Conservation (phyloP, 1,140 invertebrate genomes). For the Aphis craccivora region DNA sequence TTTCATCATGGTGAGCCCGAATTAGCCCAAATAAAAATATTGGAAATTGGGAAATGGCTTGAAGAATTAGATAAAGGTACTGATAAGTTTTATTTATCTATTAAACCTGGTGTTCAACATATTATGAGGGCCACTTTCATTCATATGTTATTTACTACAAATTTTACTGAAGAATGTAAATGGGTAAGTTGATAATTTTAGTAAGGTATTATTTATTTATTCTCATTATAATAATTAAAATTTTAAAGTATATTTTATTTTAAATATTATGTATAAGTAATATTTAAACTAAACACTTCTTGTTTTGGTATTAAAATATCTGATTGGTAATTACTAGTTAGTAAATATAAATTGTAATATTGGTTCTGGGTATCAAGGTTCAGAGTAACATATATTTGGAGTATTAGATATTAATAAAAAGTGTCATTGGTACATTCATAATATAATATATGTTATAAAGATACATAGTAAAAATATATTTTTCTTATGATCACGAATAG, state of each 20-base stretch:
- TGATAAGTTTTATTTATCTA: slow-evolving; percentile 49
- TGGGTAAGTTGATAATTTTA: slow-evolving; percentile 8
- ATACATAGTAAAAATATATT: background rate
- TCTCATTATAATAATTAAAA: background rate
- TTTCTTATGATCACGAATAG: background rate
- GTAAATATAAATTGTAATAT: too few relatives aligned
- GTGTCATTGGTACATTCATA: too few relatives aligned
- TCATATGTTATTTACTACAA: slow-evolving; percentile 50
- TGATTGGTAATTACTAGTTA: too few relatives aligned
- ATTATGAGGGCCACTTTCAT: slow-evolving; percentile 24
- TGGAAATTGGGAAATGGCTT: slow-evolving; percentile 51
- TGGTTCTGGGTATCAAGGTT: too few relatives aligned
- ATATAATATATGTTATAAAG: too few relatives aligned
- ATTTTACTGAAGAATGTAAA: slow-evolving; percentile 16
- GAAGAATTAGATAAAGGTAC: slow-evolving; percentile 46
- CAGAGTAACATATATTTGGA: too few relatives aligned
- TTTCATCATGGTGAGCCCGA: background rate
- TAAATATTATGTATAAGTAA: background rate
- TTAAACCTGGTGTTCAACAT: slow-evolving; percentile 42
- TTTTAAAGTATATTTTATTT: background rate
- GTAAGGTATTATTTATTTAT: background rate
- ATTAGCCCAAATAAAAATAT: slow-evolving; percentile 36
- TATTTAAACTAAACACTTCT: background rate
- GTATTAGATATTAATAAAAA: too few relatives aligned
- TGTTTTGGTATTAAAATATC: background rate